A percentile compares a stretch with the other conserved stretches of the same genome.
These are phyloP conservation scores for Ichneumoninae sp. DNA, from an alignment of 2,888 invertebrate species.

Conservation along the genomic window DNA sequence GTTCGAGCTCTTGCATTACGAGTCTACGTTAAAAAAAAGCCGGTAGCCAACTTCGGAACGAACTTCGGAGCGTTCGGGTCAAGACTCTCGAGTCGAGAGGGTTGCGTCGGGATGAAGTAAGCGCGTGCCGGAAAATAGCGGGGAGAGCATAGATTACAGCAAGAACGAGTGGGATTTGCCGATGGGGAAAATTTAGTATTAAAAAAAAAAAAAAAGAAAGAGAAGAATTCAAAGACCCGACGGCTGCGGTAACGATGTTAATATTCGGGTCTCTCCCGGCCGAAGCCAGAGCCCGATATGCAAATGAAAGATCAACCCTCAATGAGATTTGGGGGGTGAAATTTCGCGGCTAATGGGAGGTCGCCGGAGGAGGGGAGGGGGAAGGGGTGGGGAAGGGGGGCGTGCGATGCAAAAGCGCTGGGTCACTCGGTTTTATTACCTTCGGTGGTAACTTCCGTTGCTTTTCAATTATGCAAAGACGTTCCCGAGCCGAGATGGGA, in stretches of 20 bases:
- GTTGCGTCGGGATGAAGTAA: neutral
- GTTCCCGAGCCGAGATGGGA: neutral
- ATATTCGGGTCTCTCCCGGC: constrained; percentile 40
- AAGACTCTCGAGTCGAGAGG: constrained; percentile 29
- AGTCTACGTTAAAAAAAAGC: neutral
- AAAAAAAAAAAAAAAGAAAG: neutral
- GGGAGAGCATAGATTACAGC: neutral
- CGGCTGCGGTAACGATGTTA: constrained; percentile 46
- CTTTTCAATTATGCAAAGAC: constrained; percentile 39
- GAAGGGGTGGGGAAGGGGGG: neutral
- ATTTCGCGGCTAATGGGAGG: constrained; percentile 45
- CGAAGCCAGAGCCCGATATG: constrained; percentile 47
- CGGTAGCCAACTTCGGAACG: constrained; percentile 11
- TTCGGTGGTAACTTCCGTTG: constrained; percentile 7
- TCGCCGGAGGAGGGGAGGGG: neutral
- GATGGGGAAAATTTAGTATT: constrained; percentile 16
- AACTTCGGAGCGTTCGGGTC: constrained; percentile 16
- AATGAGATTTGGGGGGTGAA: constrained; percentile 37
- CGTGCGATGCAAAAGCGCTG: constrained; percentile 11
- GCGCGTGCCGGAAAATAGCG: constrained; percentile 4
- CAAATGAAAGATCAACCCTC: constrained; percentile 53
- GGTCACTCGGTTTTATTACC: constrained; percentile 41
- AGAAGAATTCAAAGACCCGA: constrained; percentile 11
- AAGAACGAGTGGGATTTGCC: constrained; percentile 38
- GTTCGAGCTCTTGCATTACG: neutral